Percentiles rank a stretch among this genome's conserved stretches.
Conservation (phyloP, 1,140 invertebrate species). For the Wiebesia pumilae region DNA sequence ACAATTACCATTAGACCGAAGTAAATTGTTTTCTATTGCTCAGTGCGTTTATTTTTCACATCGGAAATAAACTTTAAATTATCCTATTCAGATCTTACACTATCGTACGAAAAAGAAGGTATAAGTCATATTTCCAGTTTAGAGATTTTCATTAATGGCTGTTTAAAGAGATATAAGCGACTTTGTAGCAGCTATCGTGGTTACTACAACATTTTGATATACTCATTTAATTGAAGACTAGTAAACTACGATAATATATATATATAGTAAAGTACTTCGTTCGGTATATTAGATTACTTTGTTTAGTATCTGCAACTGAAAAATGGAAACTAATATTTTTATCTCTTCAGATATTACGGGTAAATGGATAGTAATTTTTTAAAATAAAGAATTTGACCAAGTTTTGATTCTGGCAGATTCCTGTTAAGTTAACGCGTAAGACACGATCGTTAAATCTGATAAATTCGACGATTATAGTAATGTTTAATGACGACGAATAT, state of each 20-base stretch:
- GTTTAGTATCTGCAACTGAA: neutral
- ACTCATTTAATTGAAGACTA: neutral
- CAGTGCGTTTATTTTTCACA: neutral
- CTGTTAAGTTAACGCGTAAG: neutral
- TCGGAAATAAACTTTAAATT: neutral
- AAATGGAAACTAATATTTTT: conserved; percentile 12
- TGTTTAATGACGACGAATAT: neutral
- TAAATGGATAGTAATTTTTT: neutral
- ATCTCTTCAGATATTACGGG: neutral
- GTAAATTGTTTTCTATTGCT: neutral
- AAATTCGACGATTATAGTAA: neutral
- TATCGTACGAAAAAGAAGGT: neutral
- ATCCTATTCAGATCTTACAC: neutral
- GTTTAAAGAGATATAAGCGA: neutral
- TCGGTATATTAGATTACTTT: too few species aligned
- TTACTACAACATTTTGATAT: neutral
- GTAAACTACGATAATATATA: neutral
- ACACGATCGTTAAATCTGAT: neutral
- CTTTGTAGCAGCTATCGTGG: neutral
- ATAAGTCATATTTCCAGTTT: neutral
- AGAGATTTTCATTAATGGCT: neutral
- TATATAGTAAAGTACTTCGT: neutral
- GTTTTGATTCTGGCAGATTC: neutral
- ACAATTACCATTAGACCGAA: conserved; percentile 2
- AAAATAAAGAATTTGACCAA: neutral